Evolutionary conservation across 2,113 vertebrate genomes (phyloP).

Genomic region (Saguinus imperator): DNA sequence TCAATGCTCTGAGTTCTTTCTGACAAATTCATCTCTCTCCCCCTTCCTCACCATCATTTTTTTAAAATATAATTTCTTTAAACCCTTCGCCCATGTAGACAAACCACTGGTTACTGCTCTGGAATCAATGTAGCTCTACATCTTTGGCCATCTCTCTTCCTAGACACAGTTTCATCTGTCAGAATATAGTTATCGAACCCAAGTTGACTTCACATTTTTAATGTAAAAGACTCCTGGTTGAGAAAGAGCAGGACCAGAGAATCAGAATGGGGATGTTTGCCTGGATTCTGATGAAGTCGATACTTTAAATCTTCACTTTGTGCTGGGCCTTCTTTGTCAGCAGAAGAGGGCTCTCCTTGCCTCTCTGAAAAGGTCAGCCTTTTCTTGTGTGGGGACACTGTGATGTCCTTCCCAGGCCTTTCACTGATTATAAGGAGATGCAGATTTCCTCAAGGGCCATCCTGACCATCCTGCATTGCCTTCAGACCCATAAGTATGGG

Average conservation of each 20-base stretch:
- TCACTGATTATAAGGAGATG: background rate
- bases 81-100: background rate
- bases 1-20: background rate
- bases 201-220: background rate
- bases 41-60: background rate
- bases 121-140: background rate
- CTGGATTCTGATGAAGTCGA: background rate
- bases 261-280: background rate
- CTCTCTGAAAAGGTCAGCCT: background rate
- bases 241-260: background rate
- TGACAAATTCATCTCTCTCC: background rate
- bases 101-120: background rate
- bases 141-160: background rate
- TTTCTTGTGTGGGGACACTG: accelerated
- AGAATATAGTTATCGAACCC: background rate
- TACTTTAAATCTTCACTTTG: background rate
- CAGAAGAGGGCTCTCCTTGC: background rate
- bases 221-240: background rate
- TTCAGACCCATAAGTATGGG: background rate
- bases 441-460: background rate
- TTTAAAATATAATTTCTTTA: background rate
- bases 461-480: background rate
- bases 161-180: background rate
- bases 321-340: background rate
- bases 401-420: background rate